phyloP scores from a whole-genome alignment of 2,113 vertebrate genomes.

The Sitta europaea region DNA sequence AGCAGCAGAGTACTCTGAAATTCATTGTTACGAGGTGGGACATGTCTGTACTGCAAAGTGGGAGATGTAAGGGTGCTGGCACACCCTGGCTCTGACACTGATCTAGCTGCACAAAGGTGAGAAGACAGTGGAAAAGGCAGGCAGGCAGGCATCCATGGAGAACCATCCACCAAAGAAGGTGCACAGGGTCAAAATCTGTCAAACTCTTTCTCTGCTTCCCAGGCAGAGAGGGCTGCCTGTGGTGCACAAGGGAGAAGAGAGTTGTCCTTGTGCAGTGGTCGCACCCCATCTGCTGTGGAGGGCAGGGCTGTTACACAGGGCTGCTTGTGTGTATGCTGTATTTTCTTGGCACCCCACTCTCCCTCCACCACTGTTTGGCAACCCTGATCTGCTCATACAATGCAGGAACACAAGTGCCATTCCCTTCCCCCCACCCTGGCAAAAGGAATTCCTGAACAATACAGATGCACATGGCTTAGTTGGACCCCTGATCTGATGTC shows the following conservation, averaged over 20 bases:
- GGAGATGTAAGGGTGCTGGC: background rate
- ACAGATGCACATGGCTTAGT: background rate
- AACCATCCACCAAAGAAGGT: background rate
- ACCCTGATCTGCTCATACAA: background rate
- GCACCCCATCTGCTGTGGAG: background rate
- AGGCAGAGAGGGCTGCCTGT: background rate
- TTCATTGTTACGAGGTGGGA: background rate
- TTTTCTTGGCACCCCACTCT: background rate
- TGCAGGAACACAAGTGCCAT: background rate
- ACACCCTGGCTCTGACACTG: background rate
- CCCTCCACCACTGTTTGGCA: background rate
- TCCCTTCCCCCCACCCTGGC: rapidly evolving
- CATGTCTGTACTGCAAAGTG: background rate
- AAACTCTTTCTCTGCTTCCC: background rate
- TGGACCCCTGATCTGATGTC: background rate
- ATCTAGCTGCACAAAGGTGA: background rate
- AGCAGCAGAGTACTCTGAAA: background rate
- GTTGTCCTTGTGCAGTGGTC: background rate
- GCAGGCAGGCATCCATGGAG: background rate
- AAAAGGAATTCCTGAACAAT: background rate
- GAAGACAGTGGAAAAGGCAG: background rate
- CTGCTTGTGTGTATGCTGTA: background rate
- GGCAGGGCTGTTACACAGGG: background rate
- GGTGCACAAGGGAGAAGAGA: background rate
- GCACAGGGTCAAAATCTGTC: background rate